Conservation (phyloP, 1,140 invertebrate genomes). For the Solenopsis fugax region DNA sequence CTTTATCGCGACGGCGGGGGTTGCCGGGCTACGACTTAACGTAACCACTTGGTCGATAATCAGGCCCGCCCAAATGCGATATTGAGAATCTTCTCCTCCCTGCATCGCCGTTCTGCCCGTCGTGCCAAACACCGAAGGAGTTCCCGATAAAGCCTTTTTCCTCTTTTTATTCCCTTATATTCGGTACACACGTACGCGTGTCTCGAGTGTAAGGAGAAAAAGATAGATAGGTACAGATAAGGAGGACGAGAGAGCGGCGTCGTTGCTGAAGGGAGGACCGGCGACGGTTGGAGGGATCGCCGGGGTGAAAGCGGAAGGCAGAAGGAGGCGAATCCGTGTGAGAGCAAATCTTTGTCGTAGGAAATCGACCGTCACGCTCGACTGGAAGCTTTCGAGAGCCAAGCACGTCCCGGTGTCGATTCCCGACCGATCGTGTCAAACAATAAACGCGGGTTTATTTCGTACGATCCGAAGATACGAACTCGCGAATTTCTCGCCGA, state of each 20-base stretch:
- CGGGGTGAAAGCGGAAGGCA: constrained; percentile 13
- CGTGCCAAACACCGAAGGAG: constrained; percentile 29
- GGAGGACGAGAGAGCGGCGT: neutral
- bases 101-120: neutral
- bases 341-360: constrained; percentile 81
- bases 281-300: neutral
- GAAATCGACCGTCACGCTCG: constrained; percentile 79
- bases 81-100: constrained; percentile 60
- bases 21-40: constrained; percentile 49
- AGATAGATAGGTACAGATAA: constrained; percentile 30
- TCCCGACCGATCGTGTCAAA: constrained; percentile 76
- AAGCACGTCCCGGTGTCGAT: constrained; percentile 74
- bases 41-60: constrained; percentile 72
- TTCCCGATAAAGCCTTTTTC: constrained; percentile 63
- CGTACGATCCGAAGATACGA: constrained; percentile 7
- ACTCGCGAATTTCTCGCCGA: constrained; percentile 34
- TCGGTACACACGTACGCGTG: constrained; percentile 62
- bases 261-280: neutral
- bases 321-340: constrained; percentile 67
- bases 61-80: constrained; percentile 61
- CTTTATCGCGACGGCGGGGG: constrained; percentile 14
- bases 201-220: constrained; percentile 61
- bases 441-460: constrained; percentile 73
- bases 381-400: constrained; percentile 73
- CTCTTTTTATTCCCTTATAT: neutral